Base-by-base conservation (phyloP, 2,113 vertebrate genomes). In the Megaleporinus macrocephalus region DNA sequence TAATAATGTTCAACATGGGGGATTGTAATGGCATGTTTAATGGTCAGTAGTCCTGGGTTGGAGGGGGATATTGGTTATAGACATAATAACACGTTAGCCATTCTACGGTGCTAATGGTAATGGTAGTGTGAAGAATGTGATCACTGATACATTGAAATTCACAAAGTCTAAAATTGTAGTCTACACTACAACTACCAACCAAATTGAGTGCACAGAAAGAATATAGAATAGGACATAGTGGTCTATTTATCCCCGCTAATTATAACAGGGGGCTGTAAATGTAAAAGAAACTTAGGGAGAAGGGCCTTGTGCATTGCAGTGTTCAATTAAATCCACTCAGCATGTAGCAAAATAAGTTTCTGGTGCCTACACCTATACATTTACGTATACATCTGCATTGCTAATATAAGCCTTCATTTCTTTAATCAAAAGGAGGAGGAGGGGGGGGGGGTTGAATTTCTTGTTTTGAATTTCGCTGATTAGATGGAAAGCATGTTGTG, bases 81-180 rank as follows among this genome's bases (percentile, higher is more conserved):
- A 81, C 83, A 89, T 90, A 91, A 91, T 90, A 80, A 87, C 85
- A 79, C 87, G 86, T 88, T 90, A 86, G 83, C 89, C 84, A 83
- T 85, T 88, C 82, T 70, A n/a, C 86, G 84, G 86, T 87, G 85
- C 82, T 27, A 66, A 20, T 72, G 41, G 41, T 44, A 44, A 44
- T 49, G 62, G 5, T 81, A 79, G 69, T 79, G 70, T 18, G 76
- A 41, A 1, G 49, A 55, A 47, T 51, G 68, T 62, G 55, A 49
- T 72, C 78, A 80, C 10, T 73, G 69, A 72, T 62, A 55, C 55
- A 30, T 72, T 80, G 41, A 65, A 80, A 63, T n/a, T 65, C 49
- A 57, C 41, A 73, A 65, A 15, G 62, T 73, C 61, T 22, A 20
- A 73, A 80, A 80, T n/a, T 63, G 47, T 73, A 65, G n/a, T 57